Percentiles rank a stretch among this genome's conserved stretches.
These are phyloP conservation scores for Lycophotia porphyrea DNA, from an alignment of 2,888 invertebrate genomes.

Conservation along the genomic window DNA sequence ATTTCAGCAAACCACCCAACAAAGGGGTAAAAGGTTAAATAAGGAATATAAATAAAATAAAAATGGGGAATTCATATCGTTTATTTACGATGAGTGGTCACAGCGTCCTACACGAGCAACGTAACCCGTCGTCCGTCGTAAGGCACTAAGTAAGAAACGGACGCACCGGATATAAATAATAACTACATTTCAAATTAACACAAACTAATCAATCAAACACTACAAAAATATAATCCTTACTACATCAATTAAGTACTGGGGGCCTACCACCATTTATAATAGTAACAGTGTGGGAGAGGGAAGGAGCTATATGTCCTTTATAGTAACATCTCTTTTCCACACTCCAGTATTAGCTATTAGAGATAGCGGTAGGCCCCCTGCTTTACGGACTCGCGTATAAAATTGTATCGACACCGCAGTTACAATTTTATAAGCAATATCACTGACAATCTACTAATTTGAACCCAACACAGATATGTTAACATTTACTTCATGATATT, in stretches of 20 bases:
- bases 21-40: neutral
- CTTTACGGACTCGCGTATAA: constrained; percentile 40
- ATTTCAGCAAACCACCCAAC: neutral
- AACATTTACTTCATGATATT: constrained; percentile 78
- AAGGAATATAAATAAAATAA: constrained; percentile 63
- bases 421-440: constrained; percentile 39
- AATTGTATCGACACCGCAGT: constrained; percentile 27
- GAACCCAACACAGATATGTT: constrained; percentile 83
- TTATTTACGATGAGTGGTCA: constrained; percentile 80
- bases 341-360: neutral
- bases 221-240: constrained; percentile 82
- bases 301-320: neutral
- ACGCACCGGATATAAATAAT: constrained; percentile 77
- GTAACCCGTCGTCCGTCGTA: constrained; percentile 85
- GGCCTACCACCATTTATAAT: neutral
- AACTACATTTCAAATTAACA: constrained; percentile 62
- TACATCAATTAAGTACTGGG: constrained; percentile 62
- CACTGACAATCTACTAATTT: constrained; percentile 64
- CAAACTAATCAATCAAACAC: constrained; percentile 67
- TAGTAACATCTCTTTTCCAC: neutral
- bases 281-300: neutral
- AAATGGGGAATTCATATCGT: constrained; percentile 68
- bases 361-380: constrained; percentile 5
- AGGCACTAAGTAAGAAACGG: constrained; percentile 87
- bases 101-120: constrained; percentile 85